Percentiles rank a stretch among this genome's conserved stretches.
Conservation (phyloP, 2,888 invertebrate genomes). For the Mythimna ferrago region DNA sequence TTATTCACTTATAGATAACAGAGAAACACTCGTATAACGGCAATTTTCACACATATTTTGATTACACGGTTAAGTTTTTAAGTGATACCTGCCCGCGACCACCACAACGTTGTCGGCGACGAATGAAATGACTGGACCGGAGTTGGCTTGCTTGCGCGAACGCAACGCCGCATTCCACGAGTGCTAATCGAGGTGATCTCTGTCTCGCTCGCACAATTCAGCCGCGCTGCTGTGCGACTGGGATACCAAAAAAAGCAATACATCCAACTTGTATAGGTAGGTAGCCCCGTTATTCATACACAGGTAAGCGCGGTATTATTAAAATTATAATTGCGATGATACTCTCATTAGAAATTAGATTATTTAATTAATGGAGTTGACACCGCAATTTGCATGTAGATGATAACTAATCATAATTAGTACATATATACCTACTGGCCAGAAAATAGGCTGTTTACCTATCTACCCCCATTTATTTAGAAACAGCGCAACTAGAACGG, state of each 20-base stretch:
- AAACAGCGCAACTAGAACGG: conserved; percentile 67
- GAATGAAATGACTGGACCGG: conserved; percentile 84
- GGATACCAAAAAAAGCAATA: conserved; percentile 68
- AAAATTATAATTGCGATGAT: conserved; percentile 67
- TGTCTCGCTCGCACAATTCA: conserved; percentile 74
- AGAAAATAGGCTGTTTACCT: neutral
- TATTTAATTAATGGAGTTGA: conserved; percentile 17
- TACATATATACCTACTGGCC: neutral
- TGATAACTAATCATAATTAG: conserved; percentile 9
- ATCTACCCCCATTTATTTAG: conserved; percentile 48
- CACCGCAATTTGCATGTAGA: conserved; percentile 16
- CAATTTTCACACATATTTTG: conserved; percentile 87
- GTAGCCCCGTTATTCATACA: conserved; percentile 87
- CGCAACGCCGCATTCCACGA: conserved; percentile 88
- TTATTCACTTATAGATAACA: conserved; percentile 81
- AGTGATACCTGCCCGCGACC: conserved; percentile 72
- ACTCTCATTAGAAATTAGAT: conserved; percentile 44
- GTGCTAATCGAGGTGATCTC: conserved; percentile 77
- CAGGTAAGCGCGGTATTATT: conserved; percentile 81
- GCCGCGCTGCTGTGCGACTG: conserved; percentile 57
- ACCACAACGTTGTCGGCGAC: conserved; percentile 78
- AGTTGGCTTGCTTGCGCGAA: conserved; percentile 82
- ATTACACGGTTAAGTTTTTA: conserved; percentile 74
- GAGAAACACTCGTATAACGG: conserved; percentile 80
- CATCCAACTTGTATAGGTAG: conserved; percentile 76